Percentiles rank a stretch among this genome's conserved stretches.
Evolutionary conservation across 1,140 invertebrate genomes (phyloP).

Genomic region (Goniozus legneri): DNA sequence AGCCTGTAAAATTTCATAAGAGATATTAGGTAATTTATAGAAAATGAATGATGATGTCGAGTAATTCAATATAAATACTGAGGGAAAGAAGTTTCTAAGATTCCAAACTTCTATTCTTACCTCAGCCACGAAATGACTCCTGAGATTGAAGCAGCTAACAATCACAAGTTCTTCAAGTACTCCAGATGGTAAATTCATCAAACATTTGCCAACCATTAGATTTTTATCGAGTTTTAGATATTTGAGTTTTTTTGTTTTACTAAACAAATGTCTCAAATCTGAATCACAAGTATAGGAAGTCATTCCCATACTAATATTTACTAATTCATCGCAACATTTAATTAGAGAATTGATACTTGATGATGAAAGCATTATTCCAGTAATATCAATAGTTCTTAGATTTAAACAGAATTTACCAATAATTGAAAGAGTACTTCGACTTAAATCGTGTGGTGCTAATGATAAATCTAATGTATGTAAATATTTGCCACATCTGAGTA

Average conservation of each 20-base stretch:
- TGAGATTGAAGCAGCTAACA: slow-evolving; percentile 22
- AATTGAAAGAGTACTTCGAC: slow-evolving; percentile 38
- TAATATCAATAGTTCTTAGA: slow-evolving; percentile 37
- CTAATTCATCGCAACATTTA: slow-evolving; percentile 33
- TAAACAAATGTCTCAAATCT: slow-evolving; percentile 40
- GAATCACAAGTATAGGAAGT: slow-evolving; percentile 32
- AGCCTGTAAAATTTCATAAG: slow-evolving; percentile 20
- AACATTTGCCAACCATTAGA: slow-evolving; percentile 34
- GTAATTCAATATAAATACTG: no score
- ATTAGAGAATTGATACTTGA: slow-evolving; percentile 37
- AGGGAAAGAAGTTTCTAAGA: no score
- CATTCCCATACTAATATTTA: slow-evolving; percentile 32
- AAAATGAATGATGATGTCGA: no score
- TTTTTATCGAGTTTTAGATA: slow-evolving; percentile 27
- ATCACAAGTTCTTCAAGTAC: slow-evolving; percentile 35
- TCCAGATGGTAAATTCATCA: slow-evolving; percentile 30
- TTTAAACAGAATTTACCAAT: slow-evolving; percentile 42
- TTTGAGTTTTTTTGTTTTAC: slow-evolving; percentile 31
- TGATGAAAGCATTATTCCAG: slow-evolving; percentile 28
- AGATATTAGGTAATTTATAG: neutral
- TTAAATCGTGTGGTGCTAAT: slow-evolving; percentile 16
- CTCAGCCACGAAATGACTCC: slow-evolving; percentile 21
- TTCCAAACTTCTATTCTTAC: slow-evolving; percentile 24
- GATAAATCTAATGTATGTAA: slow-evolving; percentile 35
- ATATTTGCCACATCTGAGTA: slow-evolving; percentile 41